These are phyloP conservation scores for Clepsis dumicolana DNA, from an alignment of 2,888 invertebrate genomes.

Conservation along the genomic window DNA sequence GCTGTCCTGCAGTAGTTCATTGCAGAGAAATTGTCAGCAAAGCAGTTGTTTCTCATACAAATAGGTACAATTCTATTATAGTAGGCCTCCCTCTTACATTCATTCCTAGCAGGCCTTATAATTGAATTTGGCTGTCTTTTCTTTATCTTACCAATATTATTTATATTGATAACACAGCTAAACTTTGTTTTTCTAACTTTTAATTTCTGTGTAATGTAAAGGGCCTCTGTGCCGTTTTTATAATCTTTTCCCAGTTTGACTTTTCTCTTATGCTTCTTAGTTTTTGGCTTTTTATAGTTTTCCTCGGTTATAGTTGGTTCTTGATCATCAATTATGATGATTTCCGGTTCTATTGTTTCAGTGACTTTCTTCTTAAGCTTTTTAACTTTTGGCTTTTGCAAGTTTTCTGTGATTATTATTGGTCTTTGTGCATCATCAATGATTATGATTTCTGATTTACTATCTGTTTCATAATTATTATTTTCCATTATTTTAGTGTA, in stretches of 20 bases:
- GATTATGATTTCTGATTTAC: constrained; percentile 27
- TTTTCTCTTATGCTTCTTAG: constrained; percentile 24
- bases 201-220: constrained; percentile 49
- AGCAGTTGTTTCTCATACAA: constrained; percentile 44
- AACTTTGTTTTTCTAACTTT: constrained; percentile 45
- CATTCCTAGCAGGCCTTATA: constrained; percentile 18
- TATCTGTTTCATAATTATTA: background rate
- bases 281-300: constrained; percentile 7
- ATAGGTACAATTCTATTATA: constrained; percentile 46
- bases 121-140: constrained; percentile 25
- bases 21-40: background rate
- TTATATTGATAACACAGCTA: constrained; percentile 44
- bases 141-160: background rate
- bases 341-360: constrained; percentile 7
- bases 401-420: background rate
- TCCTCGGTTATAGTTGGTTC: background rate
- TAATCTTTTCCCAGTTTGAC: background rate
- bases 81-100: constrained; percentile 32
- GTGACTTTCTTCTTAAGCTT: too few species aligned
- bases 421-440: constrained; percentile 20
- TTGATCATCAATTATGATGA: too few species aligned
- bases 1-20: constrained; percentile 23
- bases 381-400: background rate
- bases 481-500: constrained; percentile 22
- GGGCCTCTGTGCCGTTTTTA: constrained; percentile 40